Evolutionary conservation across 2,888 invertebrate genomes (phyloP), one percentile per base, ranked within the genome.

Genomic region (Myopa testacea): DNA sequence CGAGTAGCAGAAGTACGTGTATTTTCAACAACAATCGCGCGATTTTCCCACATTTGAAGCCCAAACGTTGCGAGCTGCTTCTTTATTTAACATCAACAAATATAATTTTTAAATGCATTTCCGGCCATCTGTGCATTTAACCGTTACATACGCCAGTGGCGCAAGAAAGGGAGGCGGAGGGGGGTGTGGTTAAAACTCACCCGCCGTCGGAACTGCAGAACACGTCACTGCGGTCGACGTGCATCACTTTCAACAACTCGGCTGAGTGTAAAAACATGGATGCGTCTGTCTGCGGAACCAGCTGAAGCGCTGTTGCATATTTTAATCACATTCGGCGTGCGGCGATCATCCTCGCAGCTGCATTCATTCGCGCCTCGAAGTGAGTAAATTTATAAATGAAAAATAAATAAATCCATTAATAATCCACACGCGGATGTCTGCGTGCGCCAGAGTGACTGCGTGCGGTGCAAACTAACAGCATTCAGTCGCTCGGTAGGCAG

Each of bases 321-420:
- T 68, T 26, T 68, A 68, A n/a, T 45, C 45, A n/a, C 45, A 40
- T 38, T 60, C 60, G 45, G 7, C 60, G 6, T 60, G 62, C 62
- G 14, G n/a, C 65, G 37, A 14, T 4, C 65, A 14, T 12, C 34
- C 34, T 34, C 38, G 63, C 63, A 4, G 69, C 70, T 4, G 14
- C 26, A 12, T 40, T 69, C 19, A 12, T 26, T 14, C 19, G 52
- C 69, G 50, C 69, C 4, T 14, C 50, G 70, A 34, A 50, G 52
- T 70, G 70, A 16, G 70, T 70, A 70, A 70, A 70, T 70, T 70
- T 26, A 52, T 70, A 65, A 65, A 74, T 74, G 74, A 65, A 74
- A 74, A 74, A 74, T 67, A 74, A 74, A 74, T 74, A 52, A 63
- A 63, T 74, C 63, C 74, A 74, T 70, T 52, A 70, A 52, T 34